A percentile compares a stretch with the other conserved stretches of the same genome.
phyloP scores from a whole-genome alignment of 92 coral and sea anemone species.

The Parazoanthus swiftii region DNA sequence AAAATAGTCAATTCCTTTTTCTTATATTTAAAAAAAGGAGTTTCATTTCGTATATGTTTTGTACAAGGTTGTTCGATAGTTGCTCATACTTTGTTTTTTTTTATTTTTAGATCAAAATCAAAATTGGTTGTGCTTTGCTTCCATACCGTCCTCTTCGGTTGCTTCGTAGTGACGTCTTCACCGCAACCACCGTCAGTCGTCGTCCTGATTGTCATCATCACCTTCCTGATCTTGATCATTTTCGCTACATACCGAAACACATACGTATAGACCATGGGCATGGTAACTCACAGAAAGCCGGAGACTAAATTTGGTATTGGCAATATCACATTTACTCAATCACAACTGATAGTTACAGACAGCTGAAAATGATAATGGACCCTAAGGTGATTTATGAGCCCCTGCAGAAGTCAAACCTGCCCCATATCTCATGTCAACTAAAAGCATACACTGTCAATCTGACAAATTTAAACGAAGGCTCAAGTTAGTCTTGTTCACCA shows the following conservation, averaged over 20 bases:
- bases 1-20: no score
- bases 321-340: neutral
- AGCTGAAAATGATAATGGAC: conserved; percentile 10
- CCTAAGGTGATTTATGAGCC: conserved; percentile 6
- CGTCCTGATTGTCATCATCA: neutral
- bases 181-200: neutral
- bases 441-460: conserved; percentile 4
- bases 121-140: neutral
- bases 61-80: no score
- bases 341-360: neutral
- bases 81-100: no score
- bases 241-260: neutral
- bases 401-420: conserved; percentile 20
- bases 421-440: conserved; percentile 5
- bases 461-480: neutral
- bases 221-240: neutral
- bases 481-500: neutral
- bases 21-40: no score
- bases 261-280: neutral
- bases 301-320: no score
- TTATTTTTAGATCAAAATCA: no score
- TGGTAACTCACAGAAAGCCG: neutral
- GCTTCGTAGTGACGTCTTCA: neutral
- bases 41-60: no score
- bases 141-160: conserved; percentile 5